Percentiles rank a stretch among this genome's conserved stretches.
These are phyloP conservation scores for Sardinella longiceps DNA, from an alignment of 2,797 vertebrate species.

Conservation along the genomic window DNA sequence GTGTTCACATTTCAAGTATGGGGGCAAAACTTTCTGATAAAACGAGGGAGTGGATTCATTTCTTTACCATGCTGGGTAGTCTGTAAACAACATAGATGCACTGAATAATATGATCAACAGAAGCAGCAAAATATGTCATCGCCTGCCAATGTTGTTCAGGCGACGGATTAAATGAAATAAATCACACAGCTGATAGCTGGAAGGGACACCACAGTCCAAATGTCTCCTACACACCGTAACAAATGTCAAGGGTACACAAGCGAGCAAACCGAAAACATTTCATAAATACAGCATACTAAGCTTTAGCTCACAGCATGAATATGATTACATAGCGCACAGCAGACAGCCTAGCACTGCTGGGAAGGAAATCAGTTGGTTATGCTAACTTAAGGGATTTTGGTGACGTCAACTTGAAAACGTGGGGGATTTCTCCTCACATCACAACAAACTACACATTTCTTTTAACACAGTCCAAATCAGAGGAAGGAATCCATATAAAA, in stretches of 20 bases:
- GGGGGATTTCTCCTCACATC: not conserved
- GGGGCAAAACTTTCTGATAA: not conserved
- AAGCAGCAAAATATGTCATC: conserved; percentile 6
- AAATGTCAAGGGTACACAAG: not conserved
- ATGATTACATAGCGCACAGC: not conserved
- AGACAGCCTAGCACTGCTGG: not conserved
- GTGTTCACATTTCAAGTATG: too few species aligned
- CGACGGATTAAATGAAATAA: conserved; percentile 25
- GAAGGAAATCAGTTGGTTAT: conserved; percentile 10
- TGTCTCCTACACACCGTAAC: not conserved
- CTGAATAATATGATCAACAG: conserved; percentile 24
- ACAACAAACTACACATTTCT: not conserved
- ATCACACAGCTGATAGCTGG: conserved; percentile 4
- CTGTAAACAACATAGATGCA: conserved; percentile 21
- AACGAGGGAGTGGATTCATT: not conserved
- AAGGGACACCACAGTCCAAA: not conserved
- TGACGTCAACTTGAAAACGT: conserved; percentile 19
- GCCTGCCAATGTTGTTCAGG: conserved; percentile 11
- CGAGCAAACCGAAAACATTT: not conserved
- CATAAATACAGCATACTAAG: not conserved
- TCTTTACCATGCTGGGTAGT: not conserved
- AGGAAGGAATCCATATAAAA: not conserved
- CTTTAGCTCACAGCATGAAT: not conserved
- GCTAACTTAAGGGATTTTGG: not conserved
- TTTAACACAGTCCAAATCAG: not conserved